Percentiles rank a stretch among this genome's conserved stretches.
phyloP scores from a whole-genome alignment of 2,888 invertebrate species.

The Spisula solida region DNA sequence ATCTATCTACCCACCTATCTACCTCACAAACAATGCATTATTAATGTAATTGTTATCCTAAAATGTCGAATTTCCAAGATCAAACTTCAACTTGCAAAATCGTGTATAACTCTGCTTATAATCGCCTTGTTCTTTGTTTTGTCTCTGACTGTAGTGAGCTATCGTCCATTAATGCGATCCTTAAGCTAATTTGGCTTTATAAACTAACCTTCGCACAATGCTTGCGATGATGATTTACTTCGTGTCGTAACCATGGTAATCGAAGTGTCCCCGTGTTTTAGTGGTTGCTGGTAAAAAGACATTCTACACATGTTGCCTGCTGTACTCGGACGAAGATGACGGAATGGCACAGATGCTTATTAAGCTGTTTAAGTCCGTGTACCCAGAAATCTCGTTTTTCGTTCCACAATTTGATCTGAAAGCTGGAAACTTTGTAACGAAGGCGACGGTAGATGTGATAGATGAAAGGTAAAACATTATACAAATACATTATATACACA shows the following conservation, averaged over 20 bases:
- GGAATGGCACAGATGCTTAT: slow-evolving; percentile 56
- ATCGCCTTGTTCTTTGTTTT: too few species aligned
- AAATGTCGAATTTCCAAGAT: too few species aligned
- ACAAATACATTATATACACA: background rate
- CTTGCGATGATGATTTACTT: background rate
- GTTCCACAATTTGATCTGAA: slow-evolving; percentile 68
- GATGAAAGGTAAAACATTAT: slow-evolving; percentile 58
- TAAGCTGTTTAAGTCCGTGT: slow-evolving; percentile 53
- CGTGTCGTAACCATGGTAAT: background rate
- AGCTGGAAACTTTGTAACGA: slow-evolving; percentile 50
- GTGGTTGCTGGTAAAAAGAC: slow-evolving; percentile 58
- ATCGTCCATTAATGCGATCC: too few species aligned
- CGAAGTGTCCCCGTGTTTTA: slow-evolving; percentile 45
- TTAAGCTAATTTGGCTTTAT: too few species aligned
- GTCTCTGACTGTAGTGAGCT: too few species aligned
- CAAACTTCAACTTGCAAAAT: too few species aligned
- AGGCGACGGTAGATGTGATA: slow-evolving; percentile 63
- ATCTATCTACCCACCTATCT: too few species aligned
- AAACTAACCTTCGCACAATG: background rate
- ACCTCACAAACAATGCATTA: too few species aligned
- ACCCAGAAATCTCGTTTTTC: slow-evolving; percentile 53
- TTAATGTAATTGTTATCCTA: too few species aligned
- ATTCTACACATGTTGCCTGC: slow-evolving; percentile 63
- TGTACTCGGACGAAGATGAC: slow-evolving; percentile 64
- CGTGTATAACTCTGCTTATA: too few species aligned